These are phyloP conservation scores for Emydoidea blandingii DNA, from an alignment of 2,797 vertebrate species.

Conservation along the genomic window DNA sequence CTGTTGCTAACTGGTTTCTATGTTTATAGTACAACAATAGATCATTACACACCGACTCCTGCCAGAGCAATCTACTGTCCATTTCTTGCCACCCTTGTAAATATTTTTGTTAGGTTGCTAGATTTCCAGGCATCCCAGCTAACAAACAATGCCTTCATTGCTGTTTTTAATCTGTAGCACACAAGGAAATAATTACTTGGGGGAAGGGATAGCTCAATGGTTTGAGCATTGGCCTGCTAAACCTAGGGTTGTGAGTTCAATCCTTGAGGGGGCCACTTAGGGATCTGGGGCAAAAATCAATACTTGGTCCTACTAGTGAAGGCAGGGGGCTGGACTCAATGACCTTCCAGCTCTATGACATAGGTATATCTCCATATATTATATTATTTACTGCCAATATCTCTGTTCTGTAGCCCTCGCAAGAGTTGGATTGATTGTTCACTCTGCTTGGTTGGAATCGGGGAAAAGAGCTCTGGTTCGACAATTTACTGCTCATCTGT, in stretches of 20 bases:
- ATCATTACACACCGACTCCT: neutral
- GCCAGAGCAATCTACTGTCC: neutral
- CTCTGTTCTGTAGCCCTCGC: neutral
- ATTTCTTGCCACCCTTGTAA: neutral
- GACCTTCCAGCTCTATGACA: no score
- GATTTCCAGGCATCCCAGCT: neutral
- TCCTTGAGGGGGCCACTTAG: no score
- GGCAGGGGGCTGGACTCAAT: no score
- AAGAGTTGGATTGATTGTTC: neutral
- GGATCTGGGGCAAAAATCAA: no score
- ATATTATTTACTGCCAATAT: neutral
- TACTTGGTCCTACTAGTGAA: no score
- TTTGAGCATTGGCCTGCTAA: no score
- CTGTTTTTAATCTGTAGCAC: neutral
- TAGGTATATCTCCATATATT: no score
- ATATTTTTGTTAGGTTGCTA: neutral
- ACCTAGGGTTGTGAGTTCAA: no score
- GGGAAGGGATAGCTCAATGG: no score
- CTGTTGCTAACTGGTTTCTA: neutral
- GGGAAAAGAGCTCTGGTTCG: neutral
- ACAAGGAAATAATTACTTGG: neutral
- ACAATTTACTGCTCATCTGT: neutral
- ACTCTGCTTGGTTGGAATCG: neutral
- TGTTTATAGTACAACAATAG: neutral
- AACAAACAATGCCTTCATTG: neutral